Base-by-base conservation (phyloP, 2,888 invertebrate species). In the Cerastis rubricosa region DNA sequence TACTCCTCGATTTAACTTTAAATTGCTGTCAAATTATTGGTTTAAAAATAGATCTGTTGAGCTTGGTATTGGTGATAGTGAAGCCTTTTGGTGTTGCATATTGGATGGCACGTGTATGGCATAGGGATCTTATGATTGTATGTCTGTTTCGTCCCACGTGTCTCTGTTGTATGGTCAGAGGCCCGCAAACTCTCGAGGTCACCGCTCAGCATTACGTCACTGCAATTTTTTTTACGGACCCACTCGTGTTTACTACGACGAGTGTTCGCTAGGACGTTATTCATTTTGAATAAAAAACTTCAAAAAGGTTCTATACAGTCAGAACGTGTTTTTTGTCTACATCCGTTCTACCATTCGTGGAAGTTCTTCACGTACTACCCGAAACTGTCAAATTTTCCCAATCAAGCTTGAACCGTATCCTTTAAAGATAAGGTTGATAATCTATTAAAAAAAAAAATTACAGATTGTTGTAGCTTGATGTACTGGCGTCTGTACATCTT, bases 181-280 rank as follows among this genome's bases (percentile, higher is more conserved):
- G 89, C 87, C 86, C 77, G 81, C 85, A 87, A 85, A 77, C 80
- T 75, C 75, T 83, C 91, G 90, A 90, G 90, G 90, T 83, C 89
- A 76, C 72, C 81, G 78, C 77, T 80, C 71, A 78, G 74, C 68
- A 87, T 92, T 92, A 92, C 92, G 90, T 92, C 92, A 92, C 77
- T 84, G 88, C 88, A 81, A 86, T 75, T 84, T 87, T 88, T 64
- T 89, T 85, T 81, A 78, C 64, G 43, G 83, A 82, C 79, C 81
- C 83, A 70, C 74, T 69, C 54, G 61, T 78, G 29, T 78, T 73
- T 74, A 64, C 65, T 72, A 67, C 69, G 40, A 40, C 47, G 25
- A 68, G 59, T 59, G 14, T 54, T 75, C 51, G 63, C 54, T 71
- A 47, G 71, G 68, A 78, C 66, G 54, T 80, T 69, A 80, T 74